phyloP scores from a whole-genome alignment of 1,140 invertebrate genomes.

The Zophobas atratus region DNA sequence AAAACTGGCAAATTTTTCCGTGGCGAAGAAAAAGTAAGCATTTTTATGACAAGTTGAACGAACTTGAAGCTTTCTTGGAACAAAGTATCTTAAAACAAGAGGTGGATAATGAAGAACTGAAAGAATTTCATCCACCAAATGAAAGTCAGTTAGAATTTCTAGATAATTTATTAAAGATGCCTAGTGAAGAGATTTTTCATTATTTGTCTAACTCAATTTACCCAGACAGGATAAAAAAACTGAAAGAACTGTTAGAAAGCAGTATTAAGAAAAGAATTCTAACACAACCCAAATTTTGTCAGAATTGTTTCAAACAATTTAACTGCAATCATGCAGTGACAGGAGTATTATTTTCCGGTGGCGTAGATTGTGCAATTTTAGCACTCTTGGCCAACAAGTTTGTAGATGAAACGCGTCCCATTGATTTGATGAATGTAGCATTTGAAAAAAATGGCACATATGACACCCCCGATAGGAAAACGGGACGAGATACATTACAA shows the following conservation, averaged over 20 bases:
- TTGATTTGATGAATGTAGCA: constrained; percentile 98
- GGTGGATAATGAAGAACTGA: constrained; percentile 27
- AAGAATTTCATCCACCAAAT: constrained; percentile 48
- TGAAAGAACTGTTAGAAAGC: constrained; percentile 73
- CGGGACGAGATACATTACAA: constrained; percentile 80
- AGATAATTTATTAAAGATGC: constrained; percentile 66
- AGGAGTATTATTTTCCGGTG: constrained; percentile 95
- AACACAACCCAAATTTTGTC: constrained; percentile 78
- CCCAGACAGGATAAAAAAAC: constrained; percentile 67
- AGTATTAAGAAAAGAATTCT: constrained; percentile 77
- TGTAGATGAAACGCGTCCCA: constrained; percentile 78
- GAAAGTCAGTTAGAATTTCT: constrained; percentile 52
- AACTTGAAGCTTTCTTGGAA: constrained; percentile 66
- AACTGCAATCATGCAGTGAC: constrained; percentile 81
- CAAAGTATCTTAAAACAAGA: constrained; percentile 60
- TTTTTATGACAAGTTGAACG: constrained; percentile 63
- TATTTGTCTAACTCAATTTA: constrained; percentile 67
- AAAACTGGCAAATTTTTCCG: constrained; percentile 68
- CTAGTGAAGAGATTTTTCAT: constrained; percentile 65
- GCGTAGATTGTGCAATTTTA: constrained; percentile 93
- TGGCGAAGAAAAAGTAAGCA: constrained; percentile 66
- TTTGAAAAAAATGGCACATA: constrained; percentile 78
- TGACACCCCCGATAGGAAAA: constrained; percentile 87
- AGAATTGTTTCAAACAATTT: constrained; percentile 71
- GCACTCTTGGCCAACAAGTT: constrained; percentile 85